These are phyloP conservation scores for Typhlomys cinereus DNA, from an alignment of 2,113 vertebrate genomes.

Conservation along the genomic window DNA sequence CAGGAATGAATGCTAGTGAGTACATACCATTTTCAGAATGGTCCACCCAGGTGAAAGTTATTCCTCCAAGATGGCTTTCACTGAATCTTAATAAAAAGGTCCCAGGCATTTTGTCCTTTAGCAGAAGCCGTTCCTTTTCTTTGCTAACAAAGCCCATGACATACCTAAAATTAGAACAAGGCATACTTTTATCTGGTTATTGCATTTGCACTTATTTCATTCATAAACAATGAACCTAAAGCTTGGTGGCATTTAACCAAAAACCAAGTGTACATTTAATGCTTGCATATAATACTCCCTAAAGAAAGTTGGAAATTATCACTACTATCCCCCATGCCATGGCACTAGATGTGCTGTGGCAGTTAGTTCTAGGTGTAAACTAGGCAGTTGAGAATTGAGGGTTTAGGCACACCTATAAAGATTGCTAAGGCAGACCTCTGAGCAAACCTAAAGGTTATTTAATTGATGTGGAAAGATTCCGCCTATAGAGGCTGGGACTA, in stretches of 20 bases:
- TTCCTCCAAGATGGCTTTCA: conserved; percentile 97
- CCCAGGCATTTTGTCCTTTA: conserved; percentile 93
- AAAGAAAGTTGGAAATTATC: not conserved
- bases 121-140: conserved; percentile 92
- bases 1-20: not conserved
- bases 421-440: too few species aligned
- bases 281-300: not conserved
- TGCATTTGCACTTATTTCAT: not conserved
- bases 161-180: conserved; percentile 84
- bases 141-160: conserved; percentile 99
- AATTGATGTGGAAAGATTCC: too few species aligned
- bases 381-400: too few species aligned
- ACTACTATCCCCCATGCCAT: not conserved
- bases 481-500: too few species aligned
- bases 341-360: not conserved
- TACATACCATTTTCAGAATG: conserved; percentile 90
- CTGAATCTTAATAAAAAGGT: conserved; percentile 97
- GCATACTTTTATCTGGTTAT: not conserved
- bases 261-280: not conserved
- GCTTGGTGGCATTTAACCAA: not conserved
- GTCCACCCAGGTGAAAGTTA: conserved; percentile 99
- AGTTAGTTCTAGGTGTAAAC: too few species aligned
- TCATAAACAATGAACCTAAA: conserved; percentile 1
- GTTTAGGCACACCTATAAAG: too few species aligned
- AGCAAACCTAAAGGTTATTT: too few species aligned